Conservation (phyloP, 2,888 invertebrate species). For the Pollenia labialis region DNA sequence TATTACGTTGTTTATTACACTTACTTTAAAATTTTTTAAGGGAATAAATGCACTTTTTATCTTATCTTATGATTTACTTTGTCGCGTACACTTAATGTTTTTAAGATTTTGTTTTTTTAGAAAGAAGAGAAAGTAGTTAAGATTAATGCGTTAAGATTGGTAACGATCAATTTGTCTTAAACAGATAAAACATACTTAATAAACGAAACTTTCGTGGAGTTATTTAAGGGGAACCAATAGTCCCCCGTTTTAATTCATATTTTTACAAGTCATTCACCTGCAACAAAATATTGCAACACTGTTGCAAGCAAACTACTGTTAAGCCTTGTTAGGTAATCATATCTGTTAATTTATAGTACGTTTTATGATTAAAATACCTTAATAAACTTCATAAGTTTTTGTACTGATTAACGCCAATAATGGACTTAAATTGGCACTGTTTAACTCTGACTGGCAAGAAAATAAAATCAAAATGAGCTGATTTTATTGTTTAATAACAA, state of each 20-base stretch:
- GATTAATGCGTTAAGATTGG: conserved; percentile 15
- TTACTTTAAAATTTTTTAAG: not conserved
- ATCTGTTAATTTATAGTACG: not conserved
- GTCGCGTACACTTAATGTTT: not conserved
- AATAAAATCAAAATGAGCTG: conserved; percentile 5
- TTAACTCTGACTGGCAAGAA: conserved; percentile 24
- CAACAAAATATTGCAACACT: conserved; percentile 52
- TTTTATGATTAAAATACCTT: conserved; percentile 25
- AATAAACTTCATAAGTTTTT: conserved; percentile 38
- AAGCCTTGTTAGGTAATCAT: conserved; percentile 56
- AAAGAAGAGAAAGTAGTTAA: conserved; percentile 41
- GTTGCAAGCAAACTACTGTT: conserved; percentile 52
- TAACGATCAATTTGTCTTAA: not conserved
- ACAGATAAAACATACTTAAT: conserved; percentile 16
- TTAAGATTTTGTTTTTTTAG: not conserved
- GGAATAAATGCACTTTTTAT: conserved; percentile 1
- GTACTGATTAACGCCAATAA: conserved; percentile 71
- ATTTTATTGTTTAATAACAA: conserved; percentile 59
- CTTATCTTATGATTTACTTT: conserved; percentile 20
- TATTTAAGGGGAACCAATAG: too few relatives aligned
- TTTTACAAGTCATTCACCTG: conserved; percentile 20
- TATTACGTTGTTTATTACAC: conserved; percentile 23
- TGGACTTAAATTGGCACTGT: conserved; percentile 70
- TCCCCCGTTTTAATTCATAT: not conserved
- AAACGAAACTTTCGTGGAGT: not conserved